phyloP scores from a whole-genome alignment of 1,140 invertebrate species.

The Ylistrum balloti region DNA sequence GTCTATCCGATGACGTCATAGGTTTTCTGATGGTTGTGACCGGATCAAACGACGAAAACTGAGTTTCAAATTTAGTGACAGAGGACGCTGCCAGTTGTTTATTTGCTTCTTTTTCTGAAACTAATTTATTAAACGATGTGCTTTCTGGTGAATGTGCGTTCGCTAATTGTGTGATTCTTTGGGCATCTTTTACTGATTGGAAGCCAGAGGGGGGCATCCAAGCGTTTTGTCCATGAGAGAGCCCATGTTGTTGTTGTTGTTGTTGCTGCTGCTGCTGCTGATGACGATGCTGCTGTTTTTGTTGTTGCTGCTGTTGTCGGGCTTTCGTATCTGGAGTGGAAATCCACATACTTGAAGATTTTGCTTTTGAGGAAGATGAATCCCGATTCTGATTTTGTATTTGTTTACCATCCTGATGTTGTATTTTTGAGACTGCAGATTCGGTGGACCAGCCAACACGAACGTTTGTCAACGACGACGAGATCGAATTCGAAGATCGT shows the following conservation, averaged over 20 bases:
- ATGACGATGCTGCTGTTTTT: neutral
- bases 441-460: neutral
- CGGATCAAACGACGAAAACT: neutral
- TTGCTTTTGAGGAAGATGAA: neutral
- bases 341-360: neutral
- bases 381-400: neutral
- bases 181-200: neutral
- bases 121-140: neutral
- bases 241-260: neutral
- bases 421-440: neutral
- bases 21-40: too few relatives aligned
- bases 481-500: too few relatives aligned
- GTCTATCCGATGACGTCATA: neutral
- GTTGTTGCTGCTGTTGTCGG: neutral
- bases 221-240: neutral
- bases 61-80: neutral
- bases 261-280: neutral
- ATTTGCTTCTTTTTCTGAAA: neutral
- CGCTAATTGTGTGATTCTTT: neutral
- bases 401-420: too few relatives aligned
- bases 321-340: neutral
- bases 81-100: neutral
- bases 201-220: too few relatives aligned
- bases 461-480: neutral
- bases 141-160: neutral